A percentile compares a stretch with the other conserved stretches of the same genome.
These are phyloP conservation scores for Phaedon cochleariae DNA, from an alignment of 2,888 invertebrate species.

Conservation along the genomic window DNA sequence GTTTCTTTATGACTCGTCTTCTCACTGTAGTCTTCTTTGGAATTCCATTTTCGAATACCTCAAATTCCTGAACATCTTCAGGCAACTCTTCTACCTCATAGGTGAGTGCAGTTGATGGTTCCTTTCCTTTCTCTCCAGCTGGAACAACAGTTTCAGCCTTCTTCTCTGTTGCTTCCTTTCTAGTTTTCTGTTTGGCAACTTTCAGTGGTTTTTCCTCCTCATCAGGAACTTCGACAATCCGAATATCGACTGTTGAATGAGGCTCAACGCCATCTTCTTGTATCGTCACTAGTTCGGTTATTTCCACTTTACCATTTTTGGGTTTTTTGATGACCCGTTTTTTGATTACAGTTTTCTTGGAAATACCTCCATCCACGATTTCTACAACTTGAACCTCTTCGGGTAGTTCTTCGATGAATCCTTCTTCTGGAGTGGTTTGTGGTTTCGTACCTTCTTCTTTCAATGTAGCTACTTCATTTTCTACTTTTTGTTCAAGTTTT, in stretches of 20 bases:
- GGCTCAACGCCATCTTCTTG: conserved; percentile 51
- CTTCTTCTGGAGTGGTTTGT: conserved; percentile 44
- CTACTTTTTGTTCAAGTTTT: conserved; percentile 52
- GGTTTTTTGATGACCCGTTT: conserved; percentile 60
- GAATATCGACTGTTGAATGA: conserved; percentile 45
- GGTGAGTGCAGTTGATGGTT: conserved; percentile 35
- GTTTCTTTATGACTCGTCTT: conserved; percentile 60
- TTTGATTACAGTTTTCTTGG: conserved; percentile 49
- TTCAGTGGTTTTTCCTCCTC: conserved; percentile 27
- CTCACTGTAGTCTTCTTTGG: conserved; percentile 49
- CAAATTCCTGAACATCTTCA: conserved; percentile 51
- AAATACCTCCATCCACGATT: conserved; percentile 47
- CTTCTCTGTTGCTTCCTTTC: background rate
- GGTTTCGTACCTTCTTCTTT: conserved; percentile 54
- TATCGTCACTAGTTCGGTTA: conserved; percentile 51
- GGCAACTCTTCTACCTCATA: conserved; percentile 49
- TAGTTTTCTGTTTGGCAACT: conserved; percentile 37
- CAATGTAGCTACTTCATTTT: conserved; percentile 53
- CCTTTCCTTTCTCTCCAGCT: background rate
- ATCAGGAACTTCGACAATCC: conserved; percentile 52
- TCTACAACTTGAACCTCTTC: conserved; percentile 52
- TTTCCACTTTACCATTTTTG: conserved; percentile 58
- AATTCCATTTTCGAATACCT: conserved; percentile 47
- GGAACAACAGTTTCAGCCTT: background rate
- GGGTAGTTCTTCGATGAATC: conserved; percentile 48